Conservation (phyloP, 2,888 invertebrate genomes). For the Sericinus montela region DNA sequence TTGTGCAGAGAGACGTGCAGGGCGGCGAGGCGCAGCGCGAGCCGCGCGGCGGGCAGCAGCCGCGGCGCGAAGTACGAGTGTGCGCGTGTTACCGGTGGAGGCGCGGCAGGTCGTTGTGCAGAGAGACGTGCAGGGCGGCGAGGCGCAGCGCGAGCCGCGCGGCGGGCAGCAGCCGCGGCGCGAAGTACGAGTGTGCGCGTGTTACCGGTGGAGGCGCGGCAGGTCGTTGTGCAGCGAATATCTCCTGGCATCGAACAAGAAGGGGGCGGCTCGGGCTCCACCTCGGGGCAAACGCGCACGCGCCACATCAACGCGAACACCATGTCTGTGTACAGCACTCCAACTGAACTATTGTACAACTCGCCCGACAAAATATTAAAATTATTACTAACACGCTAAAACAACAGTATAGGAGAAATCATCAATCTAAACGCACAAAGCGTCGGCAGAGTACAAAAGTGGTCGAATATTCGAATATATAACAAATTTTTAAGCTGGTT, state of each 20-base stretch:
- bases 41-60: constrained; percentile 36
- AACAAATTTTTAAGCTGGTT: no score
- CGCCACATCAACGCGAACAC: constrained; percentile 62
- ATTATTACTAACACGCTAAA: no score
- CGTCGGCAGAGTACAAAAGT: no score
- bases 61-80: constrained; percentile 36
- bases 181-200: constrained; percentile 36
- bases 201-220: not conserved
- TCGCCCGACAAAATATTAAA: no score
- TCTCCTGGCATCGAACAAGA: constrained; percentile 39
- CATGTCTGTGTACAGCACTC: constrained; percentile 38
- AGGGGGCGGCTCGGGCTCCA: constrained; percentile 24
- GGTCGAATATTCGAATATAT: no score
- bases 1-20: constrained; percentile 47
- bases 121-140: constrained; percentile 32
- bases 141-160: constrained; percentile 48
- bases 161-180: constrained; percentile 51
- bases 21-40: constrained; percentile 33
- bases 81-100: not conserved
- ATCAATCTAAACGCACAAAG: no score
- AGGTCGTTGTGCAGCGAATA: constrained; percentile 37
- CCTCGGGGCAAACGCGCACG: constrained; percentile 38
- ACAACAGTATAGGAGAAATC: no score
- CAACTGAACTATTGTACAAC: no score
- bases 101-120: constrained; percentile 22